Evolutionary conservation across 2,888 invertebrate genomes (phyloP).

Genomic region (Hirtodrosophila trivittata): DNA sequence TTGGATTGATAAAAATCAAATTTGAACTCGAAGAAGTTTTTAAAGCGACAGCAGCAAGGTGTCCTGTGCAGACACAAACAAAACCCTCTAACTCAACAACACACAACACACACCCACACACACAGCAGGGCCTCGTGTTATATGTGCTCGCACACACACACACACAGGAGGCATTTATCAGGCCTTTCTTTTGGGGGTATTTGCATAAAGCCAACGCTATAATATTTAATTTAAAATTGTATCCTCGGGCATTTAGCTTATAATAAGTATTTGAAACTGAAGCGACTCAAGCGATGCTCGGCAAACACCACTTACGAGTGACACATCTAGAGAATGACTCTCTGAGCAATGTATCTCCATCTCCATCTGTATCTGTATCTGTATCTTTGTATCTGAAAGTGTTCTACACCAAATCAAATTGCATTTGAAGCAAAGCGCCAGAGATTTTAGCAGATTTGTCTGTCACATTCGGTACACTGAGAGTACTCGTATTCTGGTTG

Average conservation of each 20-base stretch:
- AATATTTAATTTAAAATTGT: conserved; percentile 69
- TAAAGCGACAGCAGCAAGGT: conserved; percentile 20
- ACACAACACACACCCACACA: conserved; percentile 1
- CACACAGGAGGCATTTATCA: conserved; percentile 42
- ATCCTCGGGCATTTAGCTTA: conserved; percentile 44
- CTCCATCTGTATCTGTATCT: background rate
- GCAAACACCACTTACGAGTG: conserved; percentile 18
- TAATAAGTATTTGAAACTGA: conserved; percentile 34
- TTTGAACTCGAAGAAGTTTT: conserved; percentile 5
- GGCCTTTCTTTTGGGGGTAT: conserved; percentile 29
- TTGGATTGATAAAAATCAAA: conserved; percentile 1
- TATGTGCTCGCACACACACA: conserved; percentile 3
- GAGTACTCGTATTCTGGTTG: background rate
- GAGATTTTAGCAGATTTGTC: conserved; percentile 25
- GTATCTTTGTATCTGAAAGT: no score
- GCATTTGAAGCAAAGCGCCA: background rate
- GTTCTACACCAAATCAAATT: no score
- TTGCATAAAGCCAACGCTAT: conserved; percentile 38
- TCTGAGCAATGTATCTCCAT: no score
- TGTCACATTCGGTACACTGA: conserved; percentile 4
- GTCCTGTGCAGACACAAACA: conserved; percentile 33
- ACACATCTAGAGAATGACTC: no score
- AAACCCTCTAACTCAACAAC: background rate
- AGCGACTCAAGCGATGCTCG: conserved; percentile 20
- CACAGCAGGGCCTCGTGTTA: background rate